These are phyloP conservation scores for Terrapene triunguis DNA, from an alignment of 2,113 vertebrate species.

Conservation along the genomic window DNA sequence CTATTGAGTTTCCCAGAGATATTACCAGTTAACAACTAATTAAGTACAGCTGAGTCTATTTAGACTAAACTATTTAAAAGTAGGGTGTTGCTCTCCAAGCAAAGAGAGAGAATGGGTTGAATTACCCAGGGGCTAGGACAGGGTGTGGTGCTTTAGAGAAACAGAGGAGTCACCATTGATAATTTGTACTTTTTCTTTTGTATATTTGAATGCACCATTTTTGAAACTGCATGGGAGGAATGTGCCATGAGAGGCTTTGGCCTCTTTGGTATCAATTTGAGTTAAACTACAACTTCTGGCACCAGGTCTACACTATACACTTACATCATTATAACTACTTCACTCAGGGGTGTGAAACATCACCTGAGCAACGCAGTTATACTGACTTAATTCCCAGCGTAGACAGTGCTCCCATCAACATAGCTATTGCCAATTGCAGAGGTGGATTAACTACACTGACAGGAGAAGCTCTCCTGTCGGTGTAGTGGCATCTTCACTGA, in stretches of 20 bases:
- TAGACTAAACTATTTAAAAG: constrained; percentile 38
- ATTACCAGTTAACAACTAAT: constrained; percentile 35
- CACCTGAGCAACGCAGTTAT: neutral
- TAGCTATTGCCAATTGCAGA: neutral
- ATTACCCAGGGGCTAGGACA: neutral
- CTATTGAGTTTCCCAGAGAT: constrained; percentile 30
- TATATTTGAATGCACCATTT: neutral
- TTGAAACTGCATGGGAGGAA: neutral
- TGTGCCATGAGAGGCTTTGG: neutral
- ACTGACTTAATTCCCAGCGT: neutral
- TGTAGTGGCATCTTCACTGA: neutral
- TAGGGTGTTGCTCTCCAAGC: neutral
- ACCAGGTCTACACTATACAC: neutral
- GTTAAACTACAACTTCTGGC: neutral
- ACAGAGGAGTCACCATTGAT: neutral
- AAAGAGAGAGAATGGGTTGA: constrained; percentile 10
- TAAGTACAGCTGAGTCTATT: constrained; percentile 24
- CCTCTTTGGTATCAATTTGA: neutral
- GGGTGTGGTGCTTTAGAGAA: neutral
- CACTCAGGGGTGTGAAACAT: neutral
- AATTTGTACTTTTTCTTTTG: neutral
- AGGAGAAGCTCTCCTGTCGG: neutral
- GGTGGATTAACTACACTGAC: neutral
- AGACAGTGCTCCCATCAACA: neutral
- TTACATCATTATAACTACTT: neutral